Evolutionary conservation across 1,140 invertebrate species (phyloP), one percentile per base, ranked within the genome.

Genomic region (Cydia strobilella): DNA sequence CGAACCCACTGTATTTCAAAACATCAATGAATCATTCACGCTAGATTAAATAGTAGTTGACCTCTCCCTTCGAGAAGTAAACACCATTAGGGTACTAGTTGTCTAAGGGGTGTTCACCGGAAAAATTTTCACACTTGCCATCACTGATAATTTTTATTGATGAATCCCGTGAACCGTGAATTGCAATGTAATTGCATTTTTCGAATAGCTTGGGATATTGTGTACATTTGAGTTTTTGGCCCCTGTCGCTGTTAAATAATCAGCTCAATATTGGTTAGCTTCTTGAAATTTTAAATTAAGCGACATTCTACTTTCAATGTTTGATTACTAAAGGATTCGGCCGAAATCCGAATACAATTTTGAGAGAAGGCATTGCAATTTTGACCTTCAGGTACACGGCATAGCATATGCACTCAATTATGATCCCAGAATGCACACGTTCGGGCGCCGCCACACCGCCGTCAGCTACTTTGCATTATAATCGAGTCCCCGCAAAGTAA

Each of bases 31-130:
- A 91, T 91, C 90, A 90, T 90, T 90, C 84, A 91, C 87, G 86
- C 81, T 86, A 90, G 84, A 91, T 91, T 91, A 89, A 91, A 89
- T 91, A 88, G 79, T 88, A 90, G 88, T 91, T 90, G 90, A 91
- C 87, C 89, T 86, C 85, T 84, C 88, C 87, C 86, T 83, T 74
- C 79, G 71, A 73, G 78, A 77, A 85, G 85, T 78, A 90, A 91
- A 90, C 86, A 88, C 85, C 83, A 90, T 91, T 90, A 89, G 78
- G 76, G 65, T 69, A 69, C 65, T 69, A 77, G 72, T 82, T 83
- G 82, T 82, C 75, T 80, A 80, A 59, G 80, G 87, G 86, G 86
- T 79, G 79, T 74, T 81, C 75, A 77, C 74, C 75, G 80, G 63
- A 74, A 84, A 84, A 84, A 84, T 79, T 82, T 84, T 87, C 85